Evolutionary conservation across 1,140 invertebrate species (phyloP).

Genomic region (Heliconius congener): DNA sequence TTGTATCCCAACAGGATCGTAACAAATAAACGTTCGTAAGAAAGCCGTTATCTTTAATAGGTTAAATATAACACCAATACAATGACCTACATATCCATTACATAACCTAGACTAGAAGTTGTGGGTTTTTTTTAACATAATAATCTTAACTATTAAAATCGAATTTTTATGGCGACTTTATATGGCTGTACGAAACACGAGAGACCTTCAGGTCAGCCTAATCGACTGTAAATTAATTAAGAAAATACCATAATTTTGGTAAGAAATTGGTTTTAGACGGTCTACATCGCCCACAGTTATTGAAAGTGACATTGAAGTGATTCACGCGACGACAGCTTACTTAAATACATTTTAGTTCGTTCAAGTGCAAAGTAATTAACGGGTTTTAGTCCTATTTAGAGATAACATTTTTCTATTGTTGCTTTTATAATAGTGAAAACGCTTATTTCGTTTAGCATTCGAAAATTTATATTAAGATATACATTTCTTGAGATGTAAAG

Average conservation of each 20-base stretch:
- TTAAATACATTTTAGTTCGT: not conserved
- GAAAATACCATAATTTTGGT: not conserved
- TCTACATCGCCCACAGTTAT: not conserved
- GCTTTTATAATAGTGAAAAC: too few relatives aligned
- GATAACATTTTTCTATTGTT: too few relatives aligned
- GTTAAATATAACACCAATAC: not conserved
- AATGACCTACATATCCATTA: not conserved
- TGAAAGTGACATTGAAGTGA: conserved; percentile 1
- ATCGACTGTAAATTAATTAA: not conserved
- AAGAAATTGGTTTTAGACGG: not conserved
- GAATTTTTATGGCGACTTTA: not conserved
- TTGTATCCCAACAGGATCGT: too few relatives aligned
- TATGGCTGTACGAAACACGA: not conserved
- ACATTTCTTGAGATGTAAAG: too few relatives aligned
- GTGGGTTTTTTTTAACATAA: not conserved
- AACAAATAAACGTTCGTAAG: not conserved
- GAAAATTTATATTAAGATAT: too few relatives aligned
- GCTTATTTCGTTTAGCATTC: too few relatives aligned
- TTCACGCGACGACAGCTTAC: not conserved
- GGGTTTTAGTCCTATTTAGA: not conserved
- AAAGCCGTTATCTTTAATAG: not conserved
- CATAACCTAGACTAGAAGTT: not conserved
- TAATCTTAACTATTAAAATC: not conserved
- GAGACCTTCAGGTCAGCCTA: not conserved
- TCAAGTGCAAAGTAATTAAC: not conserved